Conservation (phyloP, 53 echinoderm and acorn worm genomes). For the Echinarachnius parma region DNA sequence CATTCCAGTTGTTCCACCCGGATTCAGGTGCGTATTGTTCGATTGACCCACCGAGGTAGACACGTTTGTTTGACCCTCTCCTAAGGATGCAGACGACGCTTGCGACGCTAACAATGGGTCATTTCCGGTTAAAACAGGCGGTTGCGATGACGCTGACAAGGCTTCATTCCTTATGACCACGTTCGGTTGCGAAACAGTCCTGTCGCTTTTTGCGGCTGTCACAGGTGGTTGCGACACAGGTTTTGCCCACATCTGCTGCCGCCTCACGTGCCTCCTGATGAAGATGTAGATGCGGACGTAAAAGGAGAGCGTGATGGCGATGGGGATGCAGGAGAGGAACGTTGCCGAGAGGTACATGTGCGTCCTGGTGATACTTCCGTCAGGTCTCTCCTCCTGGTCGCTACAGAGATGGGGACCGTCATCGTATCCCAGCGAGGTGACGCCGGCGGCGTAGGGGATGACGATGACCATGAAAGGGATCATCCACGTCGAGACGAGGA, state of each 20-base stretch:
- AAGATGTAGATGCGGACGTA: slow-evolving; percentile 25
- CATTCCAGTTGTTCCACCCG: no score
- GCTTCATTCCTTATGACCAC: no score
- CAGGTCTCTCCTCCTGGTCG: slow-evolving; percentile 17
- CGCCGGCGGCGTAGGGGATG: slow-evolving; percentile 24
- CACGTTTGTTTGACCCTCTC: no score
- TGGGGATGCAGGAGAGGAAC: slow-evolving; percentile 12
- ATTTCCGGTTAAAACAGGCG: no score
- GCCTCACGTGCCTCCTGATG: slow-evolving; percentile 7
- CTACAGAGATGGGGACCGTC: slow-evolving; percentile 31
- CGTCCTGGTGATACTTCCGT: slow-evolving; percentile 13
- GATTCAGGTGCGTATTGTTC: no score
- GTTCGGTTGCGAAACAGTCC: not conserved
- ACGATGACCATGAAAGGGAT: slow-evolving; percentile 32
- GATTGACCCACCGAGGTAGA: no score
- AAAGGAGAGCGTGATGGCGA: not conserved
- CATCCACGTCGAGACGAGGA: slow-evolving; percentile 24
- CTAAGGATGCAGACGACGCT: no score
- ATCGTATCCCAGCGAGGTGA: slow-evolving; percentile 27
- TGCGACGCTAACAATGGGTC: no score
- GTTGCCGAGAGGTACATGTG: slow-evolving; percentile 21
- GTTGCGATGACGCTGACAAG: no score
- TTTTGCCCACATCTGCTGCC: slow-evolving; percentile 16
- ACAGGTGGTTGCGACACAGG: not conserved
- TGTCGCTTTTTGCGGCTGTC: not conserved